These are phyloP conservation scores for Gadus macrocephalus DNA, from an alignment of 2,113 vertebrate genomes.

Conservation along the genomic window DNA sequence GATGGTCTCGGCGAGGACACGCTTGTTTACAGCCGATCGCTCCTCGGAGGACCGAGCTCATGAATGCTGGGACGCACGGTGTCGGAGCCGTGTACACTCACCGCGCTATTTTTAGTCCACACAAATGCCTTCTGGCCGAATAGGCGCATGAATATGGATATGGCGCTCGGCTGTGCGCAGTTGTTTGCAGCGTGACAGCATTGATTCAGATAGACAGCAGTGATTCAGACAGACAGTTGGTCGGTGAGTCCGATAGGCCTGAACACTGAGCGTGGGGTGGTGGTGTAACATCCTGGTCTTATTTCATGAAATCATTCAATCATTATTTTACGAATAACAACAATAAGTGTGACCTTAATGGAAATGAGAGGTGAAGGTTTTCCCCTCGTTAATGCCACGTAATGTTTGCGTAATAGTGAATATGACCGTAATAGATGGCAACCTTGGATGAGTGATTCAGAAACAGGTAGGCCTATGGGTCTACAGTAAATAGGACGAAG, in stretches of 20 bases:
- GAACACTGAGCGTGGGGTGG: too few relatives aligned
- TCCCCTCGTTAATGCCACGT: too few relatives aligned
- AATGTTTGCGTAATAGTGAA: too few relatives aligned
- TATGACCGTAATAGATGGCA: too few relatives aligned
- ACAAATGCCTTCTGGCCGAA: constrained; percentile 75
- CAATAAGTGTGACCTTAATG: too few relatives aligned
- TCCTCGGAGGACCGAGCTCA: constrained; percentile 28
- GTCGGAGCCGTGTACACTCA: constrained; percentile 47
- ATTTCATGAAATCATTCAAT: too few relatives aligned
- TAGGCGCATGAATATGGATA: constrained; percentile 79
- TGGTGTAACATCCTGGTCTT: too few relatives aligned
- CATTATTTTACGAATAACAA: too few relatives aligned
- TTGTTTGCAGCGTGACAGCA: constrained; percentile 59
- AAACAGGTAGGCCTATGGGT: too few relatives aligned
- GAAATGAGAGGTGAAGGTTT: too few relatives aligned
- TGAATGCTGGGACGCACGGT: constrained; percentile 62
- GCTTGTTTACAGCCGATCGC: constrained; percentile 64
- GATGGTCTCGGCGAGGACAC: constrained; percentile 43
- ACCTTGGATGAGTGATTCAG: too few relatives aligned
- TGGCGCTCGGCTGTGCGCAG: constrained; percentile 65
- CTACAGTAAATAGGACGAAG: too few relatives aligned
- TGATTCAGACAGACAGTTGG: constrained; percentile 48
- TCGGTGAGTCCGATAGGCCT: constrained; percentile 30
- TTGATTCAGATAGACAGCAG: constrained; percentile 63
- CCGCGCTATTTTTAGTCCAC: constrained; percentile 76